Conservation (phyloP, 2,113 vertebrate species). For the Nettapus auritus region DNA sequence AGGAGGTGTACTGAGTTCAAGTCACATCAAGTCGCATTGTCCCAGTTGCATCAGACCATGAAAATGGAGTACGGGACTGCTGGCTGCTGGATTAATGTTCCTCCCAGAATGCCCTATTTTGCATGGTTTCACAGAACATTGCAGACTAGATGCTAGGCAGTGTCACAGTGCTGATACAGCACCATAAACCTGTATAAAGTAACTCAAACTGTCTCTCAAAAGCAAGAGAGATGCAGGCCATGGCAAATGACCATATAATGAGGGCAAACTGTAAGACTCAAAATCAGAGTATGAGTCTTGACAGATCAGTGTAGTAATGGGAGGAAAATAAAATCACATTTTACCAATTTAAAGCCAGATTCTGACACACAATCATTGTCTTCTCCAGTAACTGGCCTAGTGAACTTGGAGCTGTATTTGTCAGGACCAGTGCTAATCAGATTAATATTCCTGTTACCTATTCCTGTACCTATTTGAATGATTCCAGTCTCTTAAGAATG, state of each 20-base stretch:
- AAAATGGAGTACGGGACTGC: not conserved
- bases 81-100: not conserved
- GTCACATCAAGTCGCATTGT: not conserved
- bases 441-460: not conserved
- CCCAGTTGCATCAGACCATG: not conserved
- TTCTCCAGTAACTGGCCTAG: not conserved
- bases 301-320: not conserved
- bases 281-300: not conserved
- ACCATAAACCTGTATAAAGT: not conserved
- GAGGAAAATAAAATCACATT: rapidly evolving
- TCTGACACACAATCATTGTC: not conserved
- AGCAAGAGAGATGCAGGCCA: not conserved
- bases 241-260: not conserved
- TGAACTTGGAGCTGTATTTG: not conserved
- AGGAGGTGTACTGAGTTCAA: not conserved
- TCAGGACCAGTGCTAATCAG: not conserved
- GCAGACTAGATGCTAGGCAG: rapidly evolving
- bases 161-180: not conserved
- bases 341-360: not conserved
- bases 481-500: not conserved
- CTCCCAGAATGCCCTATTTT: rapidly evolving
- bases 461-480: not conserved
- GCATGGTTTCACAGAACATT: not conserved
- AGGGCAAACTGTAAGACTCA: not conserved
- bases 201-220: not conserved